A percentile compares a stretch with the other conserved stretches of the same genome.
Evolutionary conservation across 2,797 vertebrate genomes (phyloP).

Genomic region (Arrhamphus sclerolepis): DNA sequence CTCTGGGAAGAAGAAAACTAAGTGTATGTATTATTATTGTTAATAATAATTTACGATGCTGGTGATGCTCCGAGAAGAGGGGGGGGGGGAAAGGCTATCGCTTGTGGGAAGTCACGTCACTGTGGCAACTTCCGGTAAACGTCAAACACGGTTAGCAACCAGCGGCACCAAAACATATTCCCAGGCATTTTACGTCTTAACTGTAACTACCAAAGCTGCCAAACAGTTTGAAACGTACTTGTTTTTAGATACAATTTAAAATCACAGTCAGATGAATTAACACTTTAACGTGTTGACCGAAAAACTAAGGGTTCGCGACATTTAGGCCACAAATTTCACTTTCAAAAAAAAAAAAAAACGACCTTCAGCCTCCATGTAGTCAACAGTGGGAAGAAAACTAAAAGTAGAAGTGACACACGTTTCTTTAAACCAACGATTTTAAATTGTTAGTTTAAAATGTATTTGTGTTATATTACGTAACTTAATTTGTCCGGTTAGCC

Average conservation of each 20-base stretch:
- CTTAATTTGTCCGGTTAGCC: no score
- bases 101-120: slow-evolving; percentile 1
- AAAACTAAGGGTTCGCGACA: neutral
- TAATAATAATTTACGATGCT: no score
- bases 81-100: no score
- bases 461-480: no score
- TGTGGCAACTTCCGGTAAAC: slow-evolving; percentile 30
- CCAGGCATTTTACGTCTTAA: no score
- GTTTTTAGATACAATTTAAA: neutral
- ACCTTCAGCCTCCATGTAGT: neutral
- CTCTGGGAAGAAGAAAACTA: neutral
- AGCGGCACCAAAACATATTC: neutral
- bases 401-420: no score
- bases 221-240: no score
- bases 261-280: neutral
- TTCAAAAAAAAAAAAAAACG: neutral
- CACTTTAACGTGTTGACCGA: neutral
- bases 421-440: no score
- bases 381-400: neutral
- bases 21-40: no score
- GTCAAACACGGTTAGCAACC: neutral
- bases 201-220: no score
- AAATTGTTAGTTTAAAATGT: no score
- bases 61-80: neutral
- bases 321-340: slow-evolving; percentile 25